Conservation (phyloP, 1,140 invertebrate species). For the Gryllus bimaculatus region DNA sequence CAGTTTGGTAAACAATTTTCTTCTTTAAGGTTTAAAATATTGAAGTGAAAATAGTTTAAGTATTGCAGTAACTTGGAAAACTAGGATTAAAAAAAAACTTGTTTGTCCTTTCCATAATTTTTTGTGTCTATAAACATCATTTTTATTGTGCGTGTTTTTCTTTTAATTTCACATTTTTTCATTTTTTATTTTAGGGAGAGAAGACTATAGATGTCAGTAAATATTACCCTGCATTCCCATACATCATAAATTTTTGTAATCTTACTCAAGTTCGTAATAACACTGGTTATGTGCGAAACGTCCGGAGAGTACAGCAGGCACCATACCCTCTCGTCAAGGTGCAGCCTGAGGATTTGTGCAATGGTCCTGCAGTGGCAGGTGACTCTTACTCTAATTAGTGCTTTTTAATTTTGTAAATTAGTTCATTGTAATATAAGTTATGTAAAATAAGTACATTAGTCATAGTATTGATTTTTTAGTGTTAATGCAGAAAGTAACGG, state of each 20-base stretch:
- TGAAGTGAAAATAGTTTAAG: too few relatives aligned
- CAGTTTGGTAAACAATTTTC: too few relatives aligned
- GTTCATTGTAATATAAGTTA: too few relatives aligned
- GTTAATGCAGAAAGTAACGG: too few relatives aligned
- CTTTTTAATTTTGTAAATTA: background rate
- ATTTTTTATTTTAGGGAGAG: conserved; percentile 45
- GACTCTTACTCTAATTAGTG: background rate
- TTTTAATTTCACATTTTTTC: background rate
- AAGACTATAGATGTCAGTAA: conserved; percentile 64
- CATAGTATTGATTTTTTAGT: too few relatives aligned
- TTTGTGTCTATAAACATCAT: background rate
- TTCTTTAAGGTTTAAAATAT: too few relatives aligned
- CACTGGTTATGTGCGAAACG: conserved; percentile 56
- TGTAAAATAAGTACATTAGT: too few relatives aligned
- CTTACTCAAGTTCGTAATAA: conserved; percentile 62
- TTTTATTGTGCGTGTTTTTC: background rate
- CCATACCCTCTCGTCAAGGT: conserved; percentile 69
- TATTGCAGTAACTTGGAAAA: too few relatives aligned
- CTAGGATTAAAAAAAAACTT: too few relatives aligned
- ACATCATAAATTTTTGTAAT: conserved; percentile 70
- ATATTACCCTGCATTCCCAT: conserved; percentile 58
- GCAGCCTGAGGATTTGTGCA: conserved; percentile 38
- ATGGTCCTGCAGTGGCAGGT: conserved; percentile 7
- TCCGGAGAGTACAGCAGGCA: conserved; percentile 64
- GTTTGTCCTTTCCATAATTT: background rate